These are phyloP conservation scores for Anolis sagrei DNA, from an alignment of 2,113 vertebrate genomes.

Conservation along the genomic window DNA sequence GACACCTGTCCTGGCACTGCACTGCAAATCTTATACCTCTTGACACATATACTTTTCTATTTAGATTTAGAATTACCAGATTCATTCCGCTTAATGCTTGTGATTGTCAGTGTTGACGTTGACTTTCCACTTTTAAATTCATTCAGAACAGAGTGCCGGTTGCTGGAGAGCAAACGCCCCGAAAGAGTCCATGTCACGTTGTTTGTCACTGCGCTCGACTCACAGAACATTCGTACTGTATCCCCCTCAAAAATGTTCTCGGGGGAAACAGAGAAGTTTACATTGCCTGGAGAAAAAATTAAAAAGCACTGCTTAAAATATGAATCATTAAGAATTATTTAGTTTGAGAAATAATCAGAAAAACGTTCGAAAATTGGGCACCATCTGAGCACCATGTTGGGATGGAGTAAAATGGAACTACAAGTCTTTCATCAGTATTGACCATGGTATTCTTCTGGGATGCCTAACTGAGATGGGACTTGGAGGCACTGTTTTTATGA, in stretches of 20 bases:
- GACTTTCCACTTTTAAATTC: not conserved
- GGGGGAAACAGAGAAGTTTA: constrained; percentile 59
- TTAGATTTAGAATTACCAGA: constrained; percentile 60
- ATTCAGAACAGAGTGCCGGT: not conserved
- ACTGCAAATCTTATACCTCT: not conserved
- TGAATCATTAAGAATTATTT: not conserved
- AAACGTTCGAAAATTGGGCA: not conserved
- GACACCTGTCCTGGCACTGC: too few relatives aligned
- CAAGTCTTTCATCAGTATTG: too few relatives aligned
- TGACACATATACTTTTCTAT: not conserved
- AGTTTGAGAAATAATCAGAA: not conserved
- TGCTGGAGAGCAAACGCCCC: not conserved
- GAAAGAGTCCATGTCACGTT: constrained; percentile 61
- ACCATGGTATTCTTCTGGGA: too few relatives aligned
- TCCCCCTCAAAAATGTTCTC: constrained; percentile 72
- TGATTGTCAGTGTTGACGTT: constrained; percentile 57
- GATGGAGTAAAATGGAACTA: too few relatives aligned
- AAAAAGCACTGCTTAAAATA: not conserved
- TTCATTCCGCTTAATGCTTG: not conserved
- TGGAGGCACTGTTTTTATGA: too few relatives aligned
- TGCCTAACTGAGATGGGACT: too few relatives aligned
- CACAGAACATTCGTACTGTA: constrained; percentile 66
- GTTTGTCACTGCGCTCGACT: constrained; percentile 32
- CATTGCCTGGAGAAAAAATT: constrained; percentile 65
- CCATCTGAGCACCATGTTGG: too few relatives aligned